These are phyloP conservation scores for Epinephelus cyanopodus DNA, from an alignment of 2,113 vertebrate genomes.

Conservation along the genomic window DNA sequence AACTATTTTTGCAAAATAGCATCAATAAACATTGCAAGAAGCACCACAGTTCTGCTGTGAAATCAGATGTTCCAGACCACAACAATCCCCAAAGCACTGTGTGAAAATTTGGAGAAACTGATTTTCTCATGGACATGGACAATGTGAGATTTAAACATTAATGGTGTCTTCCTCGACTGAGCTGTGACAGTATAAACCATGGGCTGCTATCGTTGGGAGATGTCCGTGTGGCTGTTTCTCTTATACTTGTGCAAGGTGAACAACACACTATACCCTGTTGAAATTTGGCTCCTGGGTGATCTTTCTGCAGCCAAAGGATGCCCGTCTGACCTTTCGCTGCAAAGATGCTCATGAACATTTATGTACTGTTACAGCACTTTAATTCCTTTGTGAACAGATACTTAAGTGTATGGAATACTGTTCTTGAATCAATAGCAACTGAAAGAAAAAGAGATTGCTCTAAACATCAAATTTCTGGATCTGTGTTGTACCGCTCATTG, in stretches of 20 bases:
- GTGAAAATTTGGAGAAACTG: too few relatives aligned
- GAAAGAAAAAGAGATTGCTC: neutral
- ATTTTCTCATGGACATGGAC: too few relatives aligned
- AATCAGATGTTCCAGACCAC: too few relatives aligned
- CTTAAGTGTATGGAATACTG: neutral
- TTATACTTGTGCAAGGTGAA: neutral
- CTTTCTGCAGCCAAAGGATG: neutral
- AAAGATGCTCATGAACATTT: neutral
- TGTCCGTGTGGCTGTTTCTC: neutral
- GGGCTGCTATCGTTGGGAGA: neutral
- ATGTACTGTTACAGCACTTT: neutral
- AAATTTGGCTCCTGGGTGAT: neutral
- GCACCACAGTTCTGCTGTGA: too few relatives aligned
- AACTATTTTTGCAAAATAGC: too few relatives aligned
- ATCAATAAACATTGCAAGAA: too few relatives aligned
- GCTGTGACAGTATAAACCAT: neutral
- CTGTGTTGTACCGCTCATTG: neutral
- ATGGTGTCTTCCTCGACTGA: too few relatives aligned
- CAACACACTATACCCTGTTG: neutral
- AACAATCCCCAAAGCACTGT: too few relatives aligned
- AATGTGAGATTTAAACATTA: too few relatives aligned
- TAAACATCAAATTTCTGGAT: slow-evolving; percentile 4
- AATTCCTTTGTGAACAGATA: neutral
- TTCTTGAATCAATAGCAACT: neutral
- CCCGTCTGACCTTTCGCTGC: neutral